Conservation (phyloP, 2,888 invertebrate species). For the Cinara cedri region DNA sequence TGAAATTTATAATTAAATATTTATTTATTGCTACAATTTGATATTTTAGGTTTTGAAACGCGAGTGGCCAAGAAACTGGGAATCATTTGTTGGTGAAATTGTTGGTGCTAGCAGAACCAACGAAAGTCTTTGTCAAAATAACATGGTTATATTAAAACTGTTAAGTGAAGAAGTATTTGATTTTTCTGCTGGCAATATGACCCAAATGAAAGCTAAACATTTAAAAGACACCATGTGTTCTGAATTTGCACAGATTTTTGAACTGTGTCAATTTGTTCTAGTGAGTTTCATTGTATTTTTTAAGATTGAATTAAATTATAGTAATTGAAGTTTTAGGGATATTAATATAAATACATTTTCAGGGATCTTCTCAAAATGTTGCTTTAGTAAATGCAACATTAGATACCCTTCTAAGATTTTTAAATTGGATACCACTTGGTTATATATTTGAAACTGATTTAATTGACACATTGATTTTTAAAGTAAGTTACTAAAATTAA, state of each 20-base stretch:
- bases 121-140: slow-evolving; percentile 98
- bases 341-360: slow-evolving; percentile 58
- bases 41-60: slow-evolving; percentile 83
- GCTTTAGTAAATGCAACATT: slow-evolving; percentile 93
- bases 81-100: slow-evolving; percentile 97
- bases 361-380: slow-evolving; percentile 96
- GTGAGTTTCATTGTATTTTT: slow-evolving; percentile 62
- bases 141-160: slow-evolving; percentile 97
- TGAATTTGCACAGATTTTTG: slow-evolving; percentile 98
- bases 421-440: slow-evolving; percentile 99
- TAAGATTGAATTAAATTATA: no score
- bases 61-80: slow-evolving; percentile 99
- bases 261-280: slow-evolving; percentile 96
- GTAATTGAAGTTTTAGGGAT: no score
- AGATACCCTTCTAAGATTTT: slow-evolving; percentile 92
- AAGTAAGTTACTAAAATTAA: slow-evolving; percentile 64
- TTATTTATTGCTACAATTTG: slow-evolving; percentile 32
- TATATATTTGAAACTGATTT: slow-evolving; percentile 99
- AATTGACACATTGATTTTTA: slow-evolving; percentile 90
- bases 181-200: slow-evolving; percentile 96
- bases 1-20: background rate
- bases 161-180: slow-evolving; percentile 99
- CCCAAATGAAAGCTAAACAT: slow-evolving; percentile 98
- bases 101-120: slow-evolving; percentile 99
- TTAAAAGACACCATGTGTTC: slow-evolving; percentile 99